These are phyloP conservation scores for Rhinolophus ferrumequinum DNA, from an alignment of 2,113 vertebrate genomes.

Conservation along the genomic window DNA sequence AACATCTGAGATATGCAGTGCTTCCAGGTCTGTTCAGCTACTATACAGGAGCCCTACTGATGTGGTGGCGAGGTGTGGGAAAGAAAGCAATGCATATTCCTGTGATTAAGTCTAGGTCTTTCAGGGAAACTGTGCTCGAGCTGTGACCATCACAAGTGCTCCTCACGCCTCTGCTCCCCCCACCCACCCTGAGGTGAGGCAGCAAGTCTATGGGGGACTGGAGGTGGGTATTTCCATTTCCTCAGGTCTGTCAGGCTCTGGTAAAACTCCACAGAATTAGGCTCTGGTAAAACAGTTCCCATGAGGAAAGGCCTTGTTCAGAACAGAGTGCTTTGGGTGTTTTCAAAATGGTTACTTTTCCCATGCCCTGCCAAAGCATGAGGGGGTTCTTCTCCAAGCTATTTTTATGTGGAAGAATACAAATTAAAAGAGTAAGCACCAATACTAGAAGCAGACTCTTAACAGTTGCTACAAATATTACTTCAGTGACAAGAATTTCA, in stretches of 20 bases:
- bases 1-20: not conserved
- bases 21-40: not conserved
- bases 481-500: not conserved
- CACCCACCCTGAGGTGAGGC: not conserved
- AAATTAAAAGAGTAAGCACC: not conserved
- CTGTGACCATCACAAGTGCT: not conserved
- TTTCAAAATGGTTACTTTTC: not conserved
- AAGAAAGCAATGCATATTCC: not conserved
- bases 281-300: not conserved
- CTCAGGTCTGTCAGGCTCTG: not conserved
- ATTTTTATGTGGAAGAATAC: not conserved
- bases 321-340: not conserved
- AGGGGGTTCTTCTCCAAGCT: not conserved
- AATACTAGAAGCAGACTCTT: not conserved
- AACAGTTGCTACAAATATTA: not conserved
- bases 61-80: not conserved
- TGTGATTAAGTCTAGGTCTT: not conserved
- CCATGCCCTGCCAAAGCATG: not conserved
- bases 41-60: not conserved
- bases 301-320: not conserved
- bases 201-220: not conserved
- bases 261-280: not conserved
- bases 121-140: not conserved
- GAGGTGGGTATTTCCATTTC: not conserved
- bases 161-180: not conserved